A percentile compares a stretch with the other conserved stretches of the same genome.
These are phyloP conservation scores for Dyspetes luteomarginatus DNA, from an alignment of 2,888 invertebrate genomes.

Conservation along the genomic window DNA sequence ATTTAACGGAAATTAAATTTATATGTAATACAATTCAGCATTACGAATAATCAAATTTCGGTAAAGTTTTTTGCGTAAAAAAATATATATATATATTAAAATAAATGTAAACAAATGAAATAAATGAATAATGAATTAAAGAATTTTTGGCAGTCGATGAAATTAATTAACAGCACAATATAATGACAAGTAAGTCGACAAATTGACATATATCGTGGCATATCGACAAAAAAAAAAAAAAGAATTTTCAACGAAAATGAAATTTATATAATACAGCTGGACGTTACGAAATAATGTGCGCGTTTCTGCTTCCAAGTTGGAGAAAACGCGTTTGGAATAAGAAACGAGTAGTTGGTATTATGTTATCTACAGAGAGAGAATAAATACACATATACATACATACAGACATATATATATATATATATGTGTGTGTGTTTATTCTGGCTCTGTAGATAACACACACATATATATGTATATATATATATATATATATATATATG, in stretches of 20 bases:
- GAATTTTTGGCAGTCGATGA: too few relatives aligned
- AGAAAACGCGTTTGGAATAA: constrained; percentile 43
- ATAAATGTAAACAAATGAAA: background rate
- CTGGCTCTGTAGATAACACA: background rate
- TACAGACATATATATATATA: constrained; percentile 1
- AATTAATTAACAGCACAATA: too few relatives aligned
- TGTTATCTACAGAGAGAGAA: background rate
- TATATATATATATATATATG: constrained; percentile 3
- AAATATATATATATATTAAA: too few relatives aligned
- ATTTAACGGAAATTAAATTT: background rate
- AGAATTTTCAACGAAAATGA: background rate
- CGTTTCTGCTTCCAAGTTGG: constrained; percentile 21
- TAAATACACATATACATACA: constrained; percentile 1
- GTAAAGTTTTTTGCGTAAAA: too few relatives aligned
- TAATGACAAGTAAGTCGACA: too few relatives aligned
- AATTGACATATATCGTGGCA: too few relatives aligned
- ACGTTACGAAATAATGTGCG: constrained; percentile 24
- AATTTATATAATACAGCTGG: background rate
- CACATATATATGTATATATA: background rate
- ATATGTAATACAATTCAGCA: background rate
- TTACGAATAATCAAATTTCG: too few relatives aligned
- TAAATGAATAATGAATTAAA: constrained; percentile 26
- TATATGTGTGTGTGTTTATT: background rate
- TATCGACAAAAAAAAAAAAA: constrained; percentile 28
- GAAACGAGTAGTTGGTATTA: constrained; percentile 37